phyloP scores from a whole-genome alignment of 1,140 invertebrate genomes.

The Macrobrachium nipponense region DNA sequence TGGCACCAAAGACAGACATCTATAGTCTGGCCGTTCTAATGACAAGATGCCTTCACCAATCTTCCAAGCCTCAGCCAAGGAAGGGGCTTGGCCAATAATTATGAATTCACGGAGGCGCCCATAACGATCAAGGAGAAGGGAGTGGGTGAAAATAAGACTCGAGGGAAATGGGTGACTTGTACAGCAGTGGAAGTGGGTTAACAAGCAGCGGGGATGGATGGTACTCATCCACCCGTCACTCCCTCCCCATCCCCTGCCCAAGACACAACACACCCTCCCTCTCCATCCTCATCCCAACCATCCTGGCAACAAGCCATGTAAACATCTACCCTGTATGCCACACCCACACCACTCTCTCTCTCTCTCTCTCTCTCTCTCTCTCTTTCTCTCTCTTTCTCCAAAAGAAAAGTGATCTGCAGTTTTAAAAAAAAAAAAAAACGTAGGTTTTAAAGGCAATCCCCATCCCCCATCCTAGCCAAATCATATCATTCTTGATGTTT shows the following conservation, averaged over 20 bases:
- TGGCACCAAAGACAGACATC: too few relatives aligned
- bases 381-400: neutral
- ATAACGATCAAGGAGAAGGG: neutral
- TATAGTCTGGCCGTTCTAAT: too few relatives aligned
- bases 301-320: constrained; percentile 37
- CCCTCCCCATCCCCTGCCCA: neutral
- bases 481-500: too few relatives aligned
- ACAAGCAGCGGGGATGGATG: neutral
- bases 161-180: constrained; percentile 7
- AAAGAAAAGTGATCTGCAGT: too few relatives aligned
- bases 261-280: neutral
- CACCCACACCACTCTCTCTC: neutral
- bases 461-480: too few relatives aligned
- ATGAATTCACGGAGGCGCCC: neutral
- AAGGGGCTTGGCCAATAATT: too few relatives aligned
- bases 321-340: constrained; percentile 25
- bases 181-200: neutral
- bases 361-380: neutral
- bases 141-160: neutral
- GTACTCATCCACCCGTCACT: neutral
- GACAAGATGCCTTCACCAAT: too few relatives aligned
- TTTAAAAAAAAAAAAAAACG: too few relatives aligned
- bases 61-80: too few relatives aligned
- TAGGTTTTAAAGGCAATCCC: too few relatives aligned
- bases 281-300: neutral